Evolutionary conservation across 1,140 invertebrate genomes (phyloP).

Genomic region (Papilio aristodemus): DNA sequence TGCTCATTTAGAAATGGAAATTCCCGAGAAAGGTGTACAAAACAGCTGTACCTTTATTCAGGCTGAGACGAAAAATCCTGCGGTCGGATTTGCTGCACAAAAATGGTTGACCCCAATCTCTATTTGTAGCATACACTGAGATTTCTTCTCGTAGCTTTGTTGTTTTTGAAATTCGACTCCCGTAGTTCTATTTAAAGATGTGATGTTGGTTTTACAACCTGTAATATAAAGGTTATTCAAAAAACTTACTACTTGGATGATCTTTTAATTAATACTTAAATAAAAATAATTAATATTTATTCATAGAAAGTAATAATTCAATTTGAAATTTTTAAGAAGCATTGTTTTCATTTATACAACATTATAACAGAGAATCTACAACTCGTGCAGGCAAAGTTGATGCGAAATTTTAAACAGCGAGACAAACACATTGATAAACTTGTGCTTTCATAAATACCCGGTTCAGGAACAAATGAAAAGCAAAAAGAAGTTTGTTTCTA

Average conservation of each 20-base stretch:
- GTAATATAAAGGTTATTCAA: too few species aligned
- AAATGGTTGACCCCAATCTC: slow-evolving; percentile 12
- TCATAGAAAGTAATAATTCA: too few species aligned
- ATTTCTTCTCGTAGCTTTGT: neutral
- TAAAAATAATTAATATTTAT: too few species aligned
- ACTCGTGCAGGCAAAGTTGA: neutral
- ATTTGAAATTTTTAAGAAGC: too few species aligned
- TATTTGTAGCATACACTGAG: slow-evolving; percentile 8
- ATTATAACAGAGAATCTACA: neutral
- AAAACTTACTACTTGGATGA: too few species aligned
- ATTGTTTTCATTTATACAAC: too few species aligned
- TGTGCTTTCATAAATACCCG: neutral
- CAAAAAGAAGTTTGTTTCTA: neutral
- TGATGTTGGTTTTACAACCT: neutral
- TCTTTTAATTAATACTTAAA: too few species aligned
- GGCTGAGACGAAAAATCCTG: slow-evolving; percentile 13
- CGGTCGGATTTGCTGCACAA: slow-evolving; percentile 3
- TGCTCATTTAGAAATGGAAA: slow-evolving; percentile 13
- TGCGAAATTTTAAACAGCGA: neutral
- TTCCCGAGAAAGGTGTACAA: slow-evolving; percentile 1
- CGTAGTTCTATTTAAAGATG: neutral
- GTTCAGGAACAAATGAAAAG: neutral
- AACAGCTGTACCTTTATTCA: slow-evolving; percentile 14
- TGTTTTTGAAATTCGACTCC: neutral
- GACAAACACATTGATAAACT: neutral